Evolutionary conservation across 2,113 vertebrate species (phyloP).

Genomic region (Toxotes chatareus): DNA sequence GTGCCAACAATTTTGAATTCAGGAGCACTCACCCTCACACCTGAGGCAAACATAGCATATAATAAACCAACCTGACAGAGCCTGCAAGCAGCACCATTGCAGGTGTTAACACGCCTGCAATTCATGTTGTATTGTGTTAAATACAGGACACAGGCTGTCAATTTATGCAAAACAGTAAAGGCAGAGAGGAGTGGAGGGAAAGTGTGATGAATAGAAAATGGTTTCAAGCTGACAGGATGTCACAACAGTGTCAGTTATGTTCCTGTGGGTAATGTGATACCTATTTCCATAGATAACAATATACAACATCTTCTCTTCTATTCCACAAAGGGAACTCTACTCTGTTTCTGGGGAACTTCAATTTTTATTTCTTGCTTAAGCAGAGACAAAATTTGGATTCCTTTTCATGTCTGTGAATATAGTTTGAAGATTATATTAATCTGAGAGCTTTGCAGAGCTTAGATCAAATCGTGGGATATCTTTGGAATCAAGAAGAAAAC

Average conservation of each 20-base stretch:
- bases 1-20: constrained; percentile 56
- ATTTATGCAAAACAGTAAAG: constrained; percentile 7
- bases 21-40: constrained; percentile 30
- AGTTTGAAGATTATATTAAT: constrained; percentile 6
- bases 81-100: constrained; percentile 38
- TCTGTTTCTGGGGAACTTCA: not conserved
- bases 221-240: constrained; percentile 27
- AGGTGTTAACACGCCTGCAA: constrained; percentile 59
- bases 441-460: not conserved
- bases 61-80: constrained; percentile 56
- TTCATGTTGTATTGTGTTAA: constrained; percentile 27
- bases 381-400: not conserved
- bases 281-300: not conserved
- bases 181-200: constrained; percentile 24
- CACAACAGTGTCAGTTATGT: constrained; percentile 16
- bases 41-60: constrained; percentile 42
- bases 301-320: not conserved
- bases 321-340: not conserved
- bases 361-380: not conserved
- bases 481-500: not conserved
- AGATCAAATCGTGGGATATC: not conserved
- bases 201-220: constrained; percentile 3
- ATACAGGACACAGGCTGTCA: constrained; percentile 18
- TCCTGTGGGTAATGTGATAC: not conserved
- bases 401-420: not conserved